Conservation (phyloP, 2,113 vertebrate genomes). For the Corvus cornix region DNA sequence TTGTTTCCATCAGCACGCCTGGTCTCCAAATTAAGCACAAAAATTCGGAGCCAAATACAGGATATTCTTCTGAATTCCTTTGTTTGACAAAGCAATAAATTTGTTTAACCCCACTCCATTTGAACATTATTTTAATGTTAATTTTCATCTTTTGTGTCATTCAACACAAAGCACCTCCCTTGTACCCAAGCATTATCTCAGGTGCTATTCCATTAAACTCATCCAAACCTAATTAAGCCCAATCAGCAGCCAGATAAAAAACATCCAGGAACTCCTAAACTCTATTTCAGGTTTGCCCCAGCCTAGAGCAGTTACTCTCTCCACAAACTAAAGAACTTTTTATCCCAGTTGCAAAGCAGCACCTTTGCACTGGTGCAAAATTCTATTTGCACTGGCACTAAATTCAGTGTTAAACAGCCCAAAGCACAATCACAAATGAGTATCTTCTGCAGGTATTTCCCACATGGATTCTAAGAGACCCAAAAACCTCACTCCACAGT, state of each 20-base stretch:
- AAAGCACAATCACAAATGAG: accelerated
- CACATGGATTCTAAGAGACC: not conserved
- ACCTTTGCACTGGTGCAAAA: no score
- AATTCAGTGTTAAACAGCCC: not conserved
- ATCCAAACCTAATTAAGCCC: not conserved
- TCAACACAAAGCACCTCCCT: not conserved
- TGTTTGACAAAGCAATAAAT: not conserved
- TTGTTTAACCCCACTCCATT: not conserved
- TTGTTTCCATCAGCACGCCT: not conserved
- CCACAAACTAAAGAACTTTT: not conserved
- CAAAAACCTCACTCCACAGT: not conserved
- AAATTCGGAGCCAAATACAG: not conserved
- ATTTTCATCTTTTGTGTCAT: not conserved
- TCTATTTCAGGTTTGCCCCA: not conserved
- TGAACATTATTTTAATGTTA: not conserved
- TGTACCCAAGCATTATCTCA: not conserved
- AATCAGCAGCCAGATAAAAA: not conserved
- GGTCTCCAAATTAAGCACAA: not conserved
- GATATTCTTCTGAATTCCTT: not conserved
- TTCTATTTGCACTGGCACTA: not conserved
- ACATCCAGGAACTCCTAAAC: not conserved
- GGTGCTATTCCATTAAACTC: not conserved
- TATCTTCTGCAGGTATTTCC: not conserved
- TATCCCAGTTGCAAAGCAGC: not conserved
- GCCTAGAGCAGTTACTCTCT: not conserved